phyloP scores from a whole-genome alignment of 1,140 invertebrate species.

The Drosophila erecta region DNA sequence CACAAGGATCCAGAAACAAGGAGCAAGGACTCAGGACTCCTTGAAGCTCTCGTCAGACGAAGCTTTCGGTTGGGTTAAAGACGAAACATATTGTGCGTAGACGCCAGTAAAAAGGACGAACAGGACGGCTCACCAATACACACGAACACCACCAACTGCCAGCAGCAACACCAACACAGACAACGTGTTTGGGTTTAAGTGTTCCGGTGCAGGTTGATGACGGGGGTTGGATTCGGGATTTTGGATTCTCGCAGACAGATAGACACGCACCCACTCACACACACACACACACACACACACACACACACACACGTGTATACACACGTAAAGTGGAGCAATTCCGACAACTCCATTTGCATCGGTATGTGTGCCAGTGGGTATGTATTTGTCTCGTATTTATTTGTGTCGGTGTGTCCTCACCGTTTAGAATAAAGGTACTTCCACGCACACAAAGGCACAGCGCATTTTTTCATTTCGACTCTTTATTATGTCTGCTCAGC shows the following conservation, averaged over 20 bases:
- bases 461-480: slow-evolving; percentile 51
- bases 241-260: slow-evolving; percentile 59
- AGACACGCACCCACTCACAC: slow-evolving; percentile 23
- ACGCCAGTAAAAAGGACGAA: slow-evolving; percentile 70
- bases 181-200: slow-evolving; percentile 82
- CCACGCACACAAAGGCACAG: slow-evolving; percentile 30
- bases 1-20: slow-evolving; percentile 44
- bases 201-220: slow-evolving; percentile 71
- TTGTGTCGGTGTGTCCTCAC: slow-evolving; percentile 21
- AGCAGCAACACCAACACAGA: slow-evolving; percentile 34
- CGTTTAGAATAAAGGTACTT: slow-evolving; percentile 57
- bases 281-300: slow-evolving; percentile 8
- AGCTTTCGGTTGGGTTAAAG: slow-evolving; percentile 79
- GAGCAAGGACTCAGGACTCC: slow-evolving; percentile 26
- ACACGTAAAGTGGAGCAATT: slow-evolving; percentile 73
- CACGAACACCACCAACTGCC: slow-evolving; percentile 1
- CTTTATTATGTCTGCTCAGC: slow-evolving; percentile 71
- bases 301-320: slow-evolving; percentile 13
- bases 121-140: slow-evolving; percentile 44
- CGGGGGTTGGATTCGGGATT: slow-evolving; percentile 50
- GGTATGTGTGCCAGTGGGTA: slow-evolving; percentile 27
- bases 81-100: slow-evolving; percentile 83
- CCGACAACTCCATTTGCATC: slow-evolving; percentile 64
- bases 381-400: slow-evolving; percentile 17
- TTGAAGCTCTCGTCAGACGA: slow-evolving; percentile 42